Percentiles rank a stretch among this genome's conserved stretches.
These are phyloP conservation scores for Trissolcus japonicus DNA, from an alignment of 2,888 invertebrate genomes.

Conservation along the genomic window DNA sequence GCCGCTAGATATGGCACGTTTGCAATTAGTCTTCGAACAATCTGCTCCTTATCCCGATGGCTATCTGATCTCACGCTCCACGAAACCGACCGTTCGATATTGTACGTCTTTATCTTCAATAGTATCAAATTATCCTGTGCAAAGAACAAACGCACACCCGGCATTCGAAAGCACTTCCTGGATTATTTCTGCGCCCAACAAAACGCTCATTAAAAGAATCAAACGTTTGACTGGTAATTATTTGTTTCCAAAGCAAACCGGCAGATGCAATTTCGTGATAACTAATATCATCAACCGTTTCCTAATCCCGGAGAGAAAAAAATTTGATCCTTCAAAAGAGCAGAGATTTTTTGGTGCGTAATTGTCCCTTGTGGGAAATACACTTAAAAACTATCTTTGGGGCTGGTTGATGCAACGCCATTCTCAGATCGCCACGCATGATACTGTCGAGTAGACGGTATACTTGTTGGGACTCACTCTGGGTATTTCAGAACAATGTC, in stretches of 20 bases:
- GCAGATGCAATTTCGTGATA: constrained; percentile 22
- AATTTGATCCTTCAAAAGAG: constrained; percentile 1
- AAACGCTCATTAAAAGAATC: constrained; percentile 20
- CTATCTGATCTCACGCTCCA: constrained; percentile 62
- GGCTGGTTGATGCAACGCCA: constrained; percentile 18
- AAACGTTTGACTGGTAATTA: constrained; percentile 14
- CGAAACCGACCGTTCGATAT: constrained; percentile 56
- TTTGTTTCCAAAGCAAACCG: constrained; percentile 20
- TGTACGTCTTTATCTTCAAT: constrained; percentile 68
- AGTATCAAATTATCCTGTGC: constrained; percentile 68
- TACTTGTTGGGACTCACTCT: constrained; percentile 24
- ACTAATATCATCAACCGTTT: constrained; percentile 29
- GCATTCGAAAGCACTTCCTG: constrained; percentile 54
- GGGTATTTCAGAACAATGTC: constrained; percentile 32
- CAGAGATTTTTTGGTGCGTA: background rate
- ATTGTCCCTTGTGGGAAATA: constrained; percentile 22
- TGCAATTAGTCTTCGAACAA: constrained; percentile 68
- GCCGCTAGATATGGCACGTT: constrained; percentile 58
- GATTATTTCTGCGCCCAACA: constrained; percentile 31
- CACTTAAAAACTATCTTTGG: constrained; percentile 11
- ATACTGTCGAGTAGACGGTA: constrained; percentile 11
- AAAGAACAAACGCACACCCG: constrained; percentile 63
- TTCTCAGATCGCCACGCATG: constrained; percentile 19
- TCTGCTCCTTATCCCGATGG: constrained; percentile 63
- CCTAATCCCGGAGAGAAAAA: constrained; percentile 21